These are phyloP conservation scores for Palythoa heliodiscus DNA, from an alignment of 92 coral and sea anemone genomes.

Conservation along the genomic window DNA sequence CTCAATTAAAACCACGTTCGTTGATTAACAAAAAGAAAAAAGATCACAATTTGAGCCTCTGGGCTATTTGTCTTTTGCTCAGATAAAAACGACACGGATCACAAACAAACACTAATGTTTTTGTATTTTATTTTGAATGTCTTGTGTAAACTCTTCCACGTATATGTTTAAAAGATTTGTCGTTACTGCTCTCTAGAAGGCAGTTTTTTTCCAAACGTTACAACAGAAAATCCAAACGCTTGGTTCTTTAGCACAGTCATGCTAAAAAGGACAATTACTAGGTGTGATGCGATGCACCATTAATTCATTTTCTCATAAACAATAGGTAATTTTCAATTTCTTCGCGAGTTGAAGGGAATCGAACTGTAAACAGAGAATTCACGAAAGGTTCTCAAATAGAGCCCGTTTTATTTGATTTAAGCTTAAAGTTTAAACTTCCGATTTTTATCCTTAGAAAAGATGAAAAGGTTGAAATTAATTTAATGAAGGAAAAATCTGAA, in stretches of 20 bases:
- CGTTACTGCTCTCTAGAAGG: not conserved
- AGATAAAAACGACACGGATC: not conserved
- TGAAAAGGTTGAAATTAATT: not conserved
- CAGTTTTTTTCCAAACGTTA: not conserved
- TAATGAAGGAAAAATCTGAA: not conserved
- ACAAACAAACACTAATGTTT: not conserved
- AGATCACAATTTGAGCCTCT: not conserved
- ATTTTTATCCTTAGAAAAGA: not conserved
- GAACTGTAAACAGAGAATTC: not conserved
- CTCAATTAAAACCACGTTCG: not conserved
- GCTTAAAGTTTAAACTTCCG: not conserved
- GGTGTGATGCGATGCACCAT: not conserved
- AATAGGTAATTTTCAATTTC: not conserved
- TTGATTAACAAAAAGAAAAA: not conserved
- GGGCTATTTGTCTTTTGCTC: conserved; percentile 1
- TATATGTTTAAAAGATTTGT: not conserved
- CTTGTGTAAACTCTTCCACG: not conserved
- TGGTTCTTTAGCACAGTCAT: not conserved
- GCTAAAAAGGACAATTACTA: not conserved
- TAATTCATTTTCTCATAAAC: not conserved
- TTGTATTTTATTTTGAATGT: not conserved
- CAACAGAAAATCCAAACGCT: not conserved
- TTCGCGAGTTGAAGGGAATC: not conserved
- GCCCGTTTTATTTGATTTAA: not conserved
- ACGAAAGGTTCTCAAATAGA: not conserved